Evolutionary conservation across 2,113 vertebrate genomes (phyloP).

Genomic region (Halcyon senegalensis): DNA sequence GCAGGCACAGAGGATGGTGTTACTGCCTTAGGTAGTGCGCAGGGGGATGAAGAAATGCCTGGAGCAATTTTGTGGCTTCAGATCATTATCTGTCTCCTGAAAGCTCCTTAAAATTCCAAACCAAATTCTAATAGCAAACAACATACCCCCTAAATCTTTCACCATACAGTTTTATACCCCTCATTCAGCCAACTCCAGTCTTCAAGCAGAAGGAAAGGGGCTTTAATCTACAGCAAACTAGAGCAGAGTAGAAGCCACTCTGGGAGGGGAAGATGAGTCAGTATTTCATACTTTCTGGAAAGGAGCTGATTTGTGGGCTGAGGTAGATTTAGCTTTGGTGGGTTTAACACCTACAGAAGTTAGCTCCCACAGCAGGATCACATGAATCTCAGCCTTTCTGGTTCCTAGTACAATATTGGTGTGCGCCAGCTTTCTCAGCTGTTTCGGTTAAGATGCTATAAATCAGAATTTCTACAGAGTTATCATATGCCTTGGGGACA

Average conservation of each 20-base stretch:
- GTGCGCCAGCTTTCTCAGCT: neutral
- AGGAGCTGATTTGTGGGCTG: neutral
- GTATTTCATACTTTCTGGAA: neutral
- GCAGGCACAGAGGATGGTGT: neutral
- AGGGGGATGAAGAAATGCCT: constrained; percentile 19
- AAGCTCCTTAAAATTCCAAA: constrained; percentile 53
- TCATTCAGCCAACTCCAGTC: neutral
- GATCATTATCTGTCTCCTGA: constrained; percentile 34
- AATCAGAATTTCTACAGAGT: neutral
- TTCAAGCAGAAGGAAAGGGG: neutral
- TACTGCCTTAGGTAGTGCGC: neutral
- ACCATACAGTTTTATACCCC: neutral
- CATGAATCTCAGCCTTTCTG: neutral
- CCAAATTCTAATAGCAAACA: constrained; percentile 29
- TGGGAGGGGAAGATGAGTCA: neutral
- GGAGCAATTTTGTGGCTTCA: constrained; percentile 19
- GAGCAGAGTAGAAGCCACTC: neutral
- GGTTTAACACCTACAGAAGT: neutral
- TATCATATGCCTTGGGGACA: too few relatives aligned
- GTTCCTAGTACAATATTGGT: neutral
- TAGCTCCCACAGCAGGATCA: neutral
- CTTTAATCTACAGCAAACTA: neutral
- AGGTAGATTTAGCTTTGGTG: neutral
- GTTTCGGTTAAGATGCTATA: neutral
- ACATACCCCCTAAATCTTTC: neutral